Evolutionary conservation across 2,113 vertebrate species (phyloP).

Genomic region (Proterorhinus semilunaris): DNA sequence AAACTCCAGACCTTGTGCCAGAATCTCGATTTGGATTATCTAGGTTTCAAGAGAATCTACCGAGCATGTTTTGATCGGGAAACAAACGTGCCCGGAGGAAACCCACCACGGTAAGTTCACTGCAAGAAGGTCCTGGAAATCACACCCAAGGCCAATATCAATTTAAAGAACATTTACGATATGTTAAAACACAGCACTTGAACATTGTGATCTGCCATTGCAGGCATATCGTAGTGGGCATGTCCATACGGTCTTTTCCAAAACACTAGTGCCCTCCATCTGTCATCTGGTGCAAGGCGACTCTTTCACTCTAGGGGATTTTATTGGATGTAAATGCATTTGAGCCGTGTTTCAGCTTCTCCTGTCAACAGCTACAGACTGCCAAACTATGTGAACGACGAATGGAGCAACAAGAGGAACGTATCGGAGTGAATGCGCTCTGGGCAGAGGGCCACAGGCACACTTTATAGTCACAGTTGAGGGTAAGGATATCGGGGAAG

Average conservation of each 20-base stretch:
- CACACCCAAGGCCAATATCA: too few species aligned
- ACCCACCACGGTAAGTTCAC: too few species aligned
- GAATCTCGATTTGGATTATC: too few species aligned
- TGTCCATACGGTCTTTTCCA: conserved; percentile 6
- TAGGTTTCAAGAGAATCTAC: too few species aligned
- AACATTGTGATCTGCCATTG: too few species aligned
- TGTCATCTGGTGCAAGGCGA: conserved; percentile 12
- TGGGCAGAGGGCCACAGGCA: conserved; percentile 52
- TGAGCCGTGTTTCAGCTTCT: conserved; percentile 27
- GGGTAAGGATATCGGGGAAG: conserved; percentile 39
- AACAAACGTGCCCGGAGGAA: too few species aligned
- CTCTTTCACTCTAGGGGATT: conserved; percentile 12
- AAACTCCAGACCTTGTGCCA: too few species aligned
- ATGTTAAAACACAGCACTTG: too few species aligned
- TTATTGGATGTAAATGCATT: conserved; percentile 37
- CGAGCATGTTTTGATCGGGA: too few species aligned
- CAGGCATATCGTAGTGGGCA: too few species aligned
- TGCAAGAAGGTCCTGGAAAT: too few species aligned
- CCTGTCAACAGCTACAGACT: conserved; percentile 24
- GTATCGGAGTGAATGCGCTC: conserved; percentile 25
- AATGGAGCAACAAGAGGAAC: conserved; percentile 15
- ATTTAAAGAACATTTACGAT: too few species aligned
- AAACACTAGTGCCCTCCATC: conserved; percentile 5
- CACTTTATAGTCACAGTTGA: conserved; percentile 38
- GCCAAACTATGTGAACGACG: conserved; percentile 28